Conservation (phyloP, 2,797 vertebrate genomes). For the Arnoldichthys spilopterus region DNA sequence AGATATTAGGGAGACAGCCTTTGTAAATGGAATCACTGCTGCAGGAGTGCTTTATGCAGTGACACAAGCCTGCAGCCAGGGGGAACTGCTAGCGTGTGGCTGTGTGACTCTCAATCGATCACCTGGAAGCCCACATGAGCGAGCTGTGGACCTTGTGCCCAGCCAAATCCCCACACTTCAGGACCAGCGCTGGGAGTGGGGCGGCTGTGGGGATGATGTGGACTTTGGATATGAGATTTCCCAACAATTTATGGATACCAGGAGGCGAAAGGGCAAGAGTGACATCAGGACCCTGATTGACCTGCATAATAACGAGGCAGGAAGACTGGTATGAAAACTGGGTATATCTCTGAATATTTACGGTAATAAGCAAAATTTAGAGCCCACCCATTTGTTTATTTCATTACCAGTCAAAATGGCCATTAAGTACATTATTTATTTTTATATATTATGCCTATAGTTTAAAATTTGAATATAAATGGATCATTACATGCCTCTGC, state of each 20-base stretch:
- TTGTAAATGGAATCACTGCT: conserved; percentile 92
- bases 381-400: too few relatives aligned
- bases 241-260: conserved; percentile 94
- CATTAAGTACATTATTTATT: too few relatives aligned
- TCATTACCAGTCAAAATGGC: too few relatives aligned
- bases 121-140: conserved; percentile 77
- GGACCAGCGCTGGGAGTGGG: conserved; percentile 94
- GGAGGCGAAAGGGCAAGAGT: conserved; percentile 89
- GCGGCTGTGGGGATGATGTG: conserved; percentile 95
- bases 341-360: neutral
- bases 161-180: conserved; percentile 66
- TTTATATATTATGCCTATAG: too few relatives aligned
- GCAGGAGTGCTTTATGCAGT: conserved; percentile 94
- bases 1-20: conserved; percentile 98
- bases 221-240: conserved; percentile 97
- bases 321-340: conserved; percentile 85
- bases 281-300: conserved; percentile 94
- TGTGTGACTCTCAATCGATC: conserved; percentile 87
- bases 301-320: conserved; percentile 96
- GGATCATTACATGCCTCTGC: too few relatives aligned
- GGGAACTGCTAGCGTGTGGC: conserved; percentile 93
- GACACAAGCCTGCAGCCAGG: conserved; percentile 98
- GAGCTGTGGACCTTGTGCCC: conserved; percentile 31
- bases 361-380: neutral
- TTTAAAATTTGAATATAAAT: too few relatives aligned